Percentiles rank a stretch among this genome's conserved stretches.
Evolutionary conservation across 1,140 invertebrate genomes (phyloP).

Genomic region (Dendroctonus valens): DNA sequence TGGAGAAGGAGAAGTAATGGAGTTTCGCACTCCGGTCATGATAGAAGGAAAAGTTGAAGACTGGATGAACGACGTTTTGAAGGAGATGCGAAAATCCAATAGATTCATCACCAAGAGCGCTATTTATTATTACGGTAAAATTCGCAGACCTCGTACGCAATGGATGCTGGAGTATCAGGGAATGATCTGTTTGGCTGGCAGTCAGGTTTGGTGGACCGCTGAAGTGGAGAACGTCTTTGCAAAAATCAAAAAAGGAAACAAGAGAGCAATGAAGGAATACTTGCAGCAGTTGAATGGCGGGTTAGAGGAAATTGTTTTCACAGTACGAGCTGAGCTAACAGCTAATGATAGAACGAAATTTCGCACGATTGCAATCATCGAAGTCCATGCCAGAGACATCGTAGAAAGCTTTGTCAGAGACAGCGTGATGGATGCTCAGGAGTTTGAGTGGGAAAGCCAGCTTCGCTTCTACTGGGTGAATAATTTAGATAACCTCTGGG

Average conservation of each 20-base stretch:
- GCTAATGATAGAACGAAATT: constrained; percentile 85
- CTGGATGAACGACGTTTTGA: constrained; percentile 84
- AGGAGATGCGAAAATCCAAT: constrained; percentile 82
- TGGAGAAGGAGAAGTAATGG: constrained; percentile 82
- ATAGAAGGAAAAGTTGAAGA: constrained; percentile 72
- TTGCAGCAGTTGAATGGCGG: constrained; percentile 75
- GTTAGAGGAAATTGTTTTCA: constrained; percentile 79
- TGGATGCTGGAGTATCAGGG: constrained; percentile 89
- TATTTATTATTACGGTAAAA: constrained; percentile 78
- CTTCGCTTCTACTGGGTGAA: constrained; percentile 89
- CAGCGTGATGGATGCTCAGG: constrained; percentile 75
- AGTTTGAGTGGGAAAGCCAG: constrained; percentile 93
- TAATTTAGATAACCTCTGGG: constrained; percentile 74
- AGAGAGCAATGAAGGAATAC: constrained; percentile 87
- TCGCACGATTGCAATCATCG: constrained; percentile 82
- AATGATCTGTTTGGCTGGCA: constrained; percentile 81
- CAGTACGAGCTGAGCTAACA: constrained; percentile 66
- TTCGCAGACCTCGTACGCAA: constrained; percentile 59
- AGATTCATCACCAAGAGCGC: constrained; percentile 84
- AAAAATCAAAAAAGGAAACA: constrained; percentile 72
- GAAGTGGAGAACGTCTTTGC: constrained; percentile 87
- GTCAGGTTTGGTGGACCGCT: constrained; percentile 92
- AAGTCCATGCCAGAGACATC: constrained; percentile 87
- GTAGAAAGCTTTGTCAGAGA: constrained; percentile 84
- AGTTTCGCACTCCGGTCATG: constrained; percentile 64